These are phyloP conservation scores for Athripsodes cinereus DNA, from an alignment of 2,888 invertebrate species.

Conservation along the genomic window DNA sequence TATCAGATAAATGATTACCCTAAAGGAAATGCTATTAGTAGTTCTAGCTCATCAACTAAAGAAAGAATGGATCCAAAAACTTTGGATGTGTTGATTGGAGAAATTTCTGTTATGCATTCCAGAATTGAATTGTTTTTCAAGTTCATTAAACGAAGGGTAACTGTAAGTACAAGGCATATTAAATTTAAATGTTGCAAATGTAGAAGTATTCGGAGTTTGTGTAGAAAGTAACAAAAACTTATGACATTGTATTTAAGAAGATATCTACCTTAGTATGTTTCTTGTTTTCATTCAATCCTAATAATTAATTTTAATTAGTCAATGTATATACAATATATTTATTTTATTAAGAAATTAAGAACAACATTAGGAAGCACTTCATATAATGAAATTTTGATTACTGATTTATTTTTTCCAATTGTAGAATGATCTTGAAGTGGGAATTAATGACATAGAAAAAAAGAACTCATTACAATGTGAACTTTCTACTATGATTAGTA, in stretches of 20 bases:
- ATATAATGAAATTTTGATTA: neutral
- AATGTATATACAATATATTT: neutral
- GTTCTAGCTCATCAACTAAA: conserved; percentile 36
- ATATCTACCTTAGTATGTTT: no score
- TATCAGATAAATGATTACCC: conserved; percentile 56
- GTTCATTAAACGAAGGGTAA: conserved; percentile 74
- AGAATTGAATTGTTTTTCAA: conserved; percentile 85
- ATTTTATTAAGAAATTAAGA: neutral
- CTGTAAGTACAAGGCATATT: no score
- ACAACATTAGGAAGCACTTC: conserved; percentile 7
- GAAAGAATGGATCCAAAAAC: conserved; percentile 73
- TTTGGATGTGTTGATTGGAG: conserved; percentile 80
- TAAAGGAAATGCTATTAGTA: conserved; percentile 37
- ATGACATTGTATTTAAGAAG: no score
- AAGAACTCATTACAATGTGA: conserved; percentile 43
- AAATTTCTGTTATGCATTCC: conserved; percentile 87
- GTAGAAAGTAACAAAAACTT: no score
- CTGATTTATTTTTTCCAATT: conserved; percentile 22
- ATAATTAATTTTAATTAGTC: neutral
- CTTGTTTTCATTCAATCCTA: no score
- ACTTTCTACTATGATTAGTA: conserved; percentile 61
- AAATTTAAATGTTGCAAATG: no score
- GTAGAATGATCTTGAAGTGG: conserved; percentile 59
- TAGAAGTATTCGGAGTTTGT: no score
- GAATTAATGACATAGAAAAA: conserved; percentile 46